Conservation (phyloP, 2,888 invertebrate genomes). For the Tenthredo mesomela region DNA sequence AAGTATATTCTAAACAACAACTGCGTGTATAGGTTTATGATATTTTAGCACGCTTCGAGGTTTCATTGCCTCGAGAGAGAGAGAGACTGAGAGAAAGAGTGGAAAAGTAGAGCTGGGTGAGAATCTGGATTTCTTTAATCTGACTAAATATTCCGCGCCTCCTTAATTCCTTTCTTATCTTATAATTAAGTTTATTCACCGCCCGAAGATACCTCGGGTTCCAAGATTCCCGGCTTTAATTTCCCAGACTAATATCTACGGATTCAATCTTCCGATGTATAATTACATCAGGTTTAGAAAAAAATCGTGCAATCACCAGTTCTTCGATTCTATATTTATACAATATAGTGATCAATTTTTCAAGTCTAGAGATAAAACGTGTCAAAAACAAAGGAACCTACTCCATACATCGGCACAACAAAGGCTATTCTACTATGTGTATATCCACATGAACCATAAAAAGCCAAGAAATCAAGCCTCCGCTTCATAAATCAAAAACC, state of each 20-base stretch:
- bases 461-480: neutral
- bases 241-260: neutral
- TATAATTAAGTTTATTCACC: slow-evolving; percentile 35
- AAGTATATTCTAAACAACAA: slow-evolving; percentile 57
- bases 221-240: neutral
- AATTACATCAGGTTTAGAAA: neutral
- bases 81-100: neutral
- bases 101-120: neutral
- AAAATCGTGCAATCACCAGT: neutral
- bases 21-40: neutral
- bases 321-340: neutral
- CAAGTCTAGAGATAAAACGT: neutral
- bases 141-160: slow-evolving; percentile 1
- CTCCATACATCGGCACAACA: neutral
- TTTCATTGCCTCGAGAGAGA: neutral
- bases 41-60: neutral
- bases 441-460: neutral
- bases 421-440: neutral
- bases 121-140: neutral
- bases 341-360: neutral
- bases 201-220: neutral
- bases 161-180: slow-evolving; percentile 8
- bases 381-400: neutral
- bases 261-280: neutral
- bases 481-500: slow-evolving; percentile 1